Evolutionary conservation across 2,113 vertebrate genomes (phyloP), one percentile per base, ranked within the genome.

Genomic region (Silurus asotus): DNA sequence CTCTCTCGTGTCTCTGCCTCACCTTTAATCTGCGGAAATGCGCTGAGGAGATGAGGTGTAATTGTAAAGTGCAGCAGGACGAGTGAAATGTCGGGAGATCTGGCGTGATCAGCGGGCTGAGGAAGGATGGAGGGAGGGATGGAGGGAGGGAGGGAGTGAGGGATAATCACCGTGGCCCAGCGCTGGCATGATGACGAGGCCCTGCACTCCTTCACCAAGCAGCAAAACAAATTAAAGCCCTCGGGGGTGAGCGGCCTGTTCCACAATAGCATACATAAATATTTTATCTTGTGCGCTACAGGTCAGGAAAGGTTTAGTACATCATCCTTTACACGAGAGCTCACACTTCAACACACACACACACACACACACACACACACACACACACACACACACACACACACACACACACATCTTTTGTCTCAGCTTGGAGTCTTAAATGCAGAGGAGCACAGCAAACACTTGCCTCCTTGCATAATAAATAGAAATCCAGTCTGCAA

Each of bases 221-320:
- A 93, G 94, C 79, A 93, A 94, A 95, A 95, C 94, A 95, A 95
- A 95, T 95, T 94, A 95, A 93, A 90, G 88, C 84, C 85, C 92
- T 91, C 48, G 90, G 93, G 88, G 88, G 89, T 72, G 55, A 58
- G 89, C 58, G 87, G 90, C 85, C 92, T 45, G 89, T 93, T 93
- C 93, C 91, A 95, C 94, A 95, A 95, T 92, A 93, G 93, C 95
- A 94, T 95, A 95, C 94, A 94, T 96, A 95, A 95, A 96, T 95
- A 95, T 95, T 95, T 95, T 92, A 96, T 95, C 93, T 94, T 91
- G 74, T 89, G 89, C 79, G 86, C 94, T 93, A 87, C 93, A 94
- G 94, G 94, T 95, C 94, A 93, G 91, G 92, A 93, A 93, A 94
- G 93, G 94, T 94, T 95, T 94, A 93, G 93, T 91, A 92, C 92